phyloP scores from a whole-genome alignment of 2,113 vertebrate species.

The Bettongia penicillata region DNA sequence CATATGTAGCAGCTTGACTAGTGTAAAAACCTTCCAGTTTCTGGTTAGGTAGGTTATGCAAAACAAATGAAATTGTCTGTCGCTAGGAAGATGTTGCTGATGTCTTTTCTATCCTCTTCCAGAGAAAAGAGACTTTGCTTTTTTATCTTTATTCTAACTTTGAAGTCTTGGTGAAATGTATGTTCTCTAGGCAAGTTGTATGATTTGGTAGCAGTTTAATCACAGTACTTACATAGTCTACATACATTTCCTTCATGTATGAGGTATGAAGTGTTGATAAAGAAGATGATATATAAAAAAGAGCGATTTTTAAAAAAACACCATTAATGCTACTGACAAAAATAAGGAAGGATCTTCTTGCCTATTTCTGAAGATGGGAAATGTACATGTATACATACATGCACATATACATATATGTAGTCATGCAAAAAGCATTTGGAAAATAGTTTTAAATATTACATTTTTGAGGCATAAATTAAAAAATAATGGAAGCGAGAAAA shows the following conservation, averaged over 20 bases:
- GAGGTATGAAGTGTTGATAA: background rate
- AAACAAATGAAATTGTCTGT: background rate
- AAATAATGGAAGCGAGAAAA: conserved; percentile 52
- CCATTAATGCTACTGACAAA: background rate
- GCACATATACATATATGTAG: conserved; percentile 2
- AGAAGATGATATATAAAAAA: background rate
- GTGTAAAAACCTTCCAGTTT: background rate
- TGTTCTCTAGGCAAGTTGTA: background rate
- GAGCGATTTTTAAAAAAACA: background rate
- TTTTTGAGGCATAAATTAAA: conserved; percentile 24
- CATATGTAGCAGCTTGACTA: background rate
- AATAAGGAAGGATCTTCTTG: background rate
- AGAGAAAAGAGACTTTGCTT: background rate
- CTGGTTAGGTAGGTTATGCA: background rate
- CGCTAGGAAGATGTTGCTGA: background rate
- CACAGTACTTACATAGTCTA: background rate
- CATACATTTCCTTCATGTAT: background rate
- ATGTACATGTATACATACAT: background rate
- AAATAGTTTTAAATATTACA: conserved; percentile 36
- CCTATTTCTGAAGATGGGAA: background rate
- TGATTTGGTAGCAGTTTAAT: background rate
- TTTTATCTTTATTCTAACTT: background rate
- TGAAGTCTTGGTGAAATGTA: background rate
- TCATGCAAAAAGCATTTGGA: conserved; percentile 38
- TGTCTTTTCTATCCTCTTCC: background rate